A percentile compares a stretch with the other conserved stretches of the same genome.
Conservation (phyloP, 1,140 invertebrate species). For the Microplitis demolitor region DNA sequence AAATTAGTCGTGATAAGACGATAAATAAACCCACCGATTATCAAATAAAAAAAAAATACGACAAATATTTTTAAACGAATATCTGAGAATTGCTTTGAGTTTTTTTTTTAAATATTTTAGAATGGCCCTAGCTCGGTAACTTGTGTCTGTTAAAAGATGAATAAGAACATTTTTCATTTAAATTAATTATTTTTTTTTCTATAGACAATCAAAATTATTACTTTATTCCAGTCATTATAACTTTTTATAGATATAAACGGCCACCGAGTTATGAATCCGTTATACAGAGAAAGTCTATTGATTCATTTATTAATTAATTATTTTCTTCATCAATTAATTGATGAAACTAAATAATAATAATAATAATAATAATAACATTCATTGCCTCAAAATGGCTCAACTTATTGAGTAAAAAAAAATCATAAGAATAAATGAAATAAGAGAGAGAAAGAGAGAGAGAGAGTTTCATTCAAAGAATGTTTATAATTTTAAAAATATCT, state of each 20-base stretch:
- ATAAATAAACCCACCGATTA: too few species aligned
- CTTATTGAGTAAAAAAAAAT: slow-evolving; percentile 21
- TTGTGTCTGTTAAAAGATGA: not conserved
- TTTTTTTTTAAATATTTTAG: not conserved
- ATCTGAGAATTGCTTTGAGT: too few species aligned
- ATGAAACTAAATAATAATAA: not conserved
- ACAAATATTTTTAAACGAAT: too few species aligned
- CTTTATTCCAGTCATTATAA: not conserved
- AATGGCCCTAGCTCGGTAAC: not conserved
- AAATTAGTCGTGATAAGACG: too few species aligned
- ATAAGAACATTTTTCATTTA: not conserved
- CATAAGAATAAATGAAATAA: slow-evolving; percentile 38
- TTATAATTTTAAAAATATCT: not conserved
- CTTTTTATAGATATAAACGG: not conserved
- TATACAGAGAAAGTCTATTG: not conserved
- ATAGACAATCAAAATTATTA: not conserved
- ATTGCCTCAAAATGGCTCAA: slow-evolving; percentile 51
- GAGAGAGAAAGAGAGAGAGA: slow-evolving; percentile 7
- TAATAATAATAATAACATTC: slow-evolving; percentile 44
- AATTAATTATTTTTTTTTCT: not conserved
- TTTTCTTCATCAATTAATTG: not conserved
- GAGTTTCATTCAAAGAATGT: not conserved
- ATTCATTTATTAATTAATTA: not conserved
- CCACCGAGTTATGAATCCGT: not conserved
- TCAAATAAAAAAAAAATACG: too few species aligned